Evolutionary conservation across 2,888 invertebrate species (phyloP).

Genomic region (Aproaerema taeniolella): DNA sequence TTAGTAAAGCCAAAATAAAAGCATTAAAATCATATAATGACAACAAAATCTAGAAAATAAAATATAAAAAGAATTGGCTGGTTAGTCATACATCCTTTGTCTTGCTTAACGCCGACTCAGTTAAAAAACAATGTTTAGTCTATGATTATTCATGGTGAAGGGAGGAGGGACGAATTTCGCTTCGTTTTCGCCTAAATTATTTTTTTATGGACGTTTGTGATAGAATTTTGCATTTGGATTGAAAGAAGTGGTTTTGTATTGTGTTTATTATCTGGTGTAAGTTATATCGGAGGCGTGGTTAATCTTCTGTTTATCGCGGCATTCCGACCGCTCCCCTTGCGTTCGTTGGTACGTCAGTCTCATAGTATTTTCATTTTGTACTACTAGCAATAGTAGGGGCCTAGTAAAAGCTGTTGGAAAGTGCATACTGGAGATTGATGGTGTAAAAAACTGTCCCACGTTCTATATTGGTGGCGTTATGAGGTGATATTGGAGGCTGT

Average conservation of each 20-base stretch:
- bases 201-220: constrained; percentile 58
- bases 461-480: constrained; percentile 49
- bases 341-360: constrained; percentile 66
- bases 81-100: too few species aligned
- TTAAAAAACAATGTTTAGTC: constrained; percentile 34
- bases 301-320: constrained; percentile 37
- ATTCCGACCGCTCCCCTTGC: constrained; percentile 73
- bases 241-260: constrained; percentile 50
- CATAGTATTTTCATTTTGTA: constrained; percentile 72
- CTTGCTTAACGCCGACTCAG: too few species aligned
- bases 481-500: constrained; percentile 50
- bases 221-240: constrained; percentile 46
- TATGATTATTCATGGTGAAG: constrained; percentile 66
- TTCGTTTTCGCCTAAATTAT: constrained; percentile 67
- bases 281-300: constrained; percentile 33
- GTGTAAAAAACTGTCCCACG: constrained; percentile 68
- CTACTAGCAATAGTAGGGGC: constrained; percentile 65
- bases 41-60: too few species aligned
- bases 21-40: too few species aligned
- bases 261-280: constrained; percentile 44
- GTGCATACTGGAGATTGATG: constrained; percentile 63
- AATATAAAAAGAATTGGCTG: too few species aligned
- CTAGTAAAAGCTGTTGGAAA: constrained; percentile 76
- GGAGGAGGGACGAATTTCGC: constrained; percentile 65
- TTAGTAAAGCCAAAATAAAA: too few species aligned